Percentiles rank a stretch among this genome's conserved stretches.
Evolutionary conservation across 2,888 invertebrate genomes (phyloP).

Genomic region (Diadegma fenestrale): DNA sequence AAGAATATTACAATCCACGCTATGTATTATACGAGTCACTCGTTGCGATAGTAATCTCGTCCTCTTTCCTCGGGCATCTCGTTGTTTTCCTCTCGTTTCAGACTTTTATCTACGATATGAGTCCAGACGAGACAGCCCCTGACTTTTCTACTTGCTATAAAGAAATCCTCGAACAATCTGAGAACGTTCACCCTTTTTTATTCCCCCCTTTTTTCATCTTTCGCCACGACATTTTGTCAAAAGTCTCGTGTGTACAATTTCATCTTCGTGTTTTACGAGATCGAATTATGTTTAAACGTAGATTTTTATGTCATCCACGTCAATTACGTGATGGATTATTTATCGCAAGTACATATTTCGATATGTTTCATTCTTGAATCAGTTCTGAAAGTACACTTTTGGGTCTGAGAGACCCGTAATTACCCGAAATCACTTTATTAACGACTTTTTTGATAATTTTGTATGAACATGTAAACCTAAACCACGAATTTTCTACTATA

Average conservation of each 20-base stretch:
- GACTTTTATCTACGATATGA: conserved; percentile 56
- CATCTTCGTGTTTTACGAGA: neutral
- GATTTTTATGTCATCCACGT: neutral
- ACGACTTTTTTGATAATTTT: no score
- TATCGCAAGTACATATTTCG: no score
- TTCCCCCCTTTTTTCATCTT: conserved; percentile 14
- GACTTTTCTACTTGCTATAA: conserved; percentile 45
- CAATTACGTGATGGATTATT: no score
- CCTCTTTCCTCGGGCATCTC: conserved; percentile 47
- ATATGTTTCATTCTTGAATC: neutral
- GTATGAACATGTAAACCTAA: no score
- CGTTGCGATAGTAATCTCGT: conserved; percentile 62
- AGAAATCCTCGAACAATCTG: conserved; percentile 37
- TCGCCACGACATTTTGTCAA: conserved; percentile 21
- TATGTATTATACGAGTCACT: conserved; percentile 51
- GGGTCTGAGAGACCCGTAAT: neutral
- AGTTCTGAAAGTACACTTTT: neutral
- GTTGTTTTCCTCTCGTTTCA: conserved; percentile 50
- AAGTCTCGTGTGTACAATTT: neutral
- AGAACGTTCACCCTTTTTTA: conserved; percentile 45
- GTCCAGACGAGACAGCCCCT: conserved; percentile 67
- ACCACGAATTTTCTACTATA: no score
- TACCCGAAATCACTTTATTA: no score
- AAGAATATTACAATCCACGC: conserved; percentile 59
- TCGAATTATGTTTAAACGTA: neutral